These are phyloP conservation scores for Phymorhynchus buccinoides DNA, from an alignment of 1,140 invertebrate species.

Conservation along the genomic window DNA sequence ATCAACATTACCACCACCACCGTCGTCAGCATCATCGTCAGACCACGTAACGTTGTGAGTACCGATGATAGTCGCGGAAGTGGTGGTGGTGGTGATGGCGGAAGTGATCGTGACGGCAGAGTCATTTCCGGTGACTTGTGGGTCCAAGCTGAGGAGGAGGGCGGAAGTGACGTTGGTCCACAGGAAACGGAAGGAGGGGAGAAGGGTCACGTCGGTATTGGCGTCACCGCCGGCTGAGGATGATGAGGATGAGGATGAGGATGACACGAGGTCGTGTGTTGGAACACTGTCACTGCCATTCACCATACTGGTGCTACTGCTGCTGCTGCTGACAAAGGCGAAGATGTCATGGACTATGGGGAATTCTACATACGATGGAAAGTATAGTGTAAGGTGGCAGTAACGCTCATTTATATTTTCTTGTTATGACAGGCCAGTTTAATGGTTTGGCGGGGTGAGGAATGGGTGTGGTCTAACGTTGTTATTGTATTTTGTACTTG, in stretches of 20 bases:
- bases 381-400: too few species aligned
- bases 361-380: too few species aligned
- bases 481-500: too few species aligned
- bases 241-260: neutral
- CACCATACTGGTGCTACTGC: neutral
- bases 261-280: too few species aligned
- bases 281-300: too few species aligned
- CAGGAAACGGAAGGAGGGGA: neutral
- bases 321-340: too few species aligned
- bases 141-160: neutral
- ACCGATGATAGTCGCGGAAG: neutral
- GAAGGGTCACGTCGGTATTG: conserved; percentile 12
- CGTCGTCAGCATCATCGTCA: neutral
- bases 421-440: too few species aligned
- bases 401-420: too few species aligned
- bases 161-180: neutral
- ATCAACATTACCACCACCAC: neutral
- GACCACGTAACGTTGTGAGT: neutral
- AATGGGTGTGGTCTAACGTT: too few species aligned
- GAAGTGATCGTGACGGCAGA: neutral
- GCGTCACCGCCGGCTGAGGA: neutral
- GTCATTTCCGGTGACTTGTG: neutral
- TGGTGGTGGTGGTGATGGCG: neutral
- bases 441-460: too few species aligned
- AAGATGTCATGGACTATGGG: too few species aligned